Evolutionary conservation across 2,888 invertebrate genomes (phyloP).

Genomic region (Tribolium freemani): DNA sequence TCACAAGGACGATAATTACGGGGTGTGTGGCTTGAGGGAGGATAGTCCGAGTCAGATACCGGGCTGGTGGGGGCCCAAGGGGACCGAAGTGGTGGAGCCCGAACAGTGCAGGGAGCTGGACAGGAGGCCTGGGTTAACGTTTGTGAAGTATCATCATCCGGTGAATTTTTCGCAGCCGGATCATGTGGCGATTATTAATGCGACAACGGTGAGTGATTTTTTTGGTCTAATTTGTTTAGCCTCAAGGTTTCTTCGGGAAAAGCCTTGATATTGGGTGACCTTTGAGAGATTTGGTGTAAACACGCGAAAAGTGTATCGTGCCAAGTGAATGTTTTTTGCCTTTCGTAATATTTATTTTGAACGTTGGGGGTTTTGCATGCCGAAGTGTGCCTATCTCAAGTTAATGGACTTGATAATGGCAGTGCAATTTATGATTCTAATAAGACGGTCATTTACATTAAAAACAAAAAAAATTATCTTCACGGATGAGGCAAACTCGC

Average conservation of each 20-base stretch:
- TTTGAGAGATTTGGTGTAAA: background rate
- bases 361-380: background rate
- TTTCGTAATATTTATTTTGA: slow-evolving; percentile 9
- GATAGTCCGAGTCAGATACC: slow-evolving; percentile 86
- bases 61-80: slow-evolving; percentile 93
- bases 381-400: background rate
- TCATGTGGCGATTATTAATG: slow-evolving; percentile 87
- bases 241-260: background rate
- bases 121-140: slow-evolving; percentile 89
- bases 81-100: slow-evolving; percentile 73
- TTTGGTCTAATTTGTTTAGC: background rate
- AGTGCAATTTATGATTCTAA: slow-evolving; percentile 7
- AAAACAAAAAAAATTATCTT: no score
- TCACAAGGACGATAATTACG: slow-evolving; percentile 86
- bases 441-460: background rate
- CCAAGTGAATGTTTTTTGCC: slow-evolving; percentile 1
- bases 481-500: no score
- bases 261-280: background rate
- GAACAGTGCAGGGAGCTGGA: slow-evolving; percentile 85
- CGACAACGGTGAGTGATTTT: slow-evolving; percentile 75
- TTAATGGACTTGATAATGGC: background rate
- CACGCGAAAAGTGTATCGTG: slow-evolving; percentile 9
- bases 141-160: slow-evolving; percentile 89
- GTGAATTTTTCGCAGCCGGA: slow-evolving; percentile 92
- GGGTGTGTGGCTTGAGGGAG: slow-evolving; percentile 83